Percentiles rank a stretch among this genome's conserved stretches.
phyloP scores from a whole-genome alignment of 2,113 vertebrate genomes.

The Archilochus colubris region DNA sequence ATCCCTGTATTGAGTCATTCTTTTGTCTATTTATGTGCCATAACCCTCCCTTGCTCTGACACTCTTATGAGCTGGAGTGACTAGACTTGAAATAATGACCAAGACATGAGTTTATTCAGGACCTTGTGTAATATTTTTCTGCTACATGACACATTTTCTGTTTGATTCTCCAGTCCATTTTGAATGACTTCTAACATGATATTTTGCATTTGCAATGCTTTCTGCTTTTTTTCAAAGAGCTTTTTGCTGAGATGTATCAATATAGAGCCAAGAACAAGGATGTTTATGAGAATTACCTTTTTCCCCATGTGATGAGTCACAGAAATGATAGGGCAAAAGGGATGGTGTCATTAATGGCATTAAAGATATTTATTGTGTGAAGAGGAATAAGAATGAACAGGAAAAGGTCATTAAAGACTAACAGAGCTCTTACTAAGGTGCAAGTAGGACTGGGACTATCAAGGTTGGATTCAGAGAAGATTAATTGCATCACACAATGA shows the following conservation, averaged over 20 bases:
- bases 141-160: background rate
- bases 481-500: background rate
- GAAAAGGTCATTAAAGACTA: slow-evolving; percentile 3
- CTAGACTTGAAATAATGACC: background rate
- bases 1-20: background rate
- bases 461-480: background rate
- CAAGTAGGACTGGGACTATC: background rate
- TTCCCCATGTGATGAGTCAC: background rate
- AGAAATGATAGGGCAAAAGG: background rate
- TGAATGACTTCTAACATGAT: background rate
- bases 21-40: background rate
- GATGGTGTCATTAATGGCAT: background rate
- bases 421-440: background rate
- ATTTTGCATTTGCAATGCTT: background rate
- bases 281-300: background rate
- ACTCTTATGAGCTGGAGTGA: background rate
- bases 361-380: background rate
- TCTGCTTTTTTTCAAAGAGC: background rate
- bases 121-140: background rate
- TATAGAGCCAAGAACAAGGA: background rate
- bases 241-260: background rate
- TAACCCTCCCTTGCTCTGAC: background rate
- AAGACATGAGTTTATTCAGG: background rate
- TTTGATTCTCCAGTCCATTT: background rate
- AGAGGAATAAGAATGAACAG: background rate